Percentiles rank a stretch among this genome's conserved stretches.
Evolutionary conservation across 2,113 vertebrate species (phyloP).

Genomic region (Tichodroma muraria): DNA sequence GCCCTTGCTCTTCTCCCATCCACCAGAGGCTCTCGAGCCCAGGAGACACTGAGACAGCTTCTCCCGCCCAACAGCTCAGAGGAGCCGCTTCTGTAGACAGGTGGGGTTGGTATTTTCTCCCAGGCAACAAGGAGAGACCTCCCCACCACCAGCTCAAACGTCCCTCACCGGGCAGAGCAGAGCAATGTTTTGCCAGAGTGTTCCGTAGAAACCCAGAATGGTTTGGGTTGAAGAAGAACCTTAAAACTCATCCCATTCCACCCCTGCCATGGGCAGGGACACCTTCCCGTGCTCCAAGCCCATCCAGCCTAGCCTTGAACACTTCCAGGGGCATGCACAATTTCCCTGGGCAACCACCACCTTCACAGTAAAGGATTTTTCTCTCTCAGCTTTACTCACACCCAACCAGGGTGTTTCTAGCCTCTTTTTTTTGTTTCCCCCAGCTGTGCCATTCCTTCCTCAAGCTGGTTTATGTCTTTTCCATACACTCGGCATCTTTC

Average conservation of each 20-base stretch:
- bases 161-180: not conserved
- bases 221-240: not conserved
- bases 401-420: not conserved
- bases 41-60: not conserved
- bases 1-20: not conserved
- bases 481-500: slow-evolving; percentile 19
- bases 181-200: not conserved
- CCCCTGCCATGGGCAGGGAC: not conserved
- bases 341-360: not conserved
- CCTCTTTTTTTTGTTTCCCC: not conserved
- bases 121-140: not conserved
- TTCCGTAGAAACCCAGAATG: not conserved
- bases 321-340: not conserved
- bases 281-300: not conserved
- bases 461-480: slow-evolving; percentile 57
- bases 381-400: not conserved
- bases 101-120: not conserved
- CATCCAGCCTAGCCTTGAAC: not conserved
- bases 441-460: slow-evolving; percentile 31
- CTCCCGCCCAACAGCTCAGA: not conserved
- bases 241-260: not conserved
- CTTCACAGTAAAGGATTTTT: not conserved
- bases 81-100: not conserved
- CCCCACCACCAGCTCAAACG: not conserved
- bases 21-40: not conserved